A percentile compares a stretch with the other conserved stretches of the same genome.
Conservation (phyloP, 2,113 vertebrate genomes). For the Mus pahari region DNA sequence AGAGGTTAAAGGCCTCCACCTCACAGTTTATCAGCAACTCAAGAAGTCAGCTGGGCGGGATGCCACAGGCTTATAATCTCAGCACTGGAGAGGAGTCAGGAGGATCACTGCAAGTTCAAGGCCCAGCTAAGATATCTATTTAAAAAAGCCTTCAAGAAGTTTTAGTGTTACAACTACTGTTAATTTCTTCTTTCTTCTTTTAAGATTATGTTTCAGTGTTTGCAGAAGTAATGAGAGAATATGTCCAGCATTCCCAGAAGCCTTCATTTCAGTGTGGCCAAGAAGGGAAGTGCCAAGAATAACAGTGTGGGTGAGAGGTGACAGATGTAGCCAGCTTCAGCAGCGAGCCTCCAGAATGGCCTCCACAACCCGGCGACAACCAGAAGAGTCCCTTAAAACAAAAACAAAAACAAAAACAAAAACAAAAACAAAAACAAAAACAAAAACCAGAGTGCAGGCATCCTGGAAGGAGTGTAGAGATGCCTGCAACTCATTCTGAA, state of each 20-base stretch:
- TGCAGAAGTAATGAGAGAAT: background rate
- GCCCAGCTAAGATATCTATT: background rate
- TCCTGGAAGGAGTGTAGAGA: background rate
- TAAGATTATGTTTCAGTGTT: constrained; percentile 5
- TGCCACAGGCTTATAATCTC: background rate
- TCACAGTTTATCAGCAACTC: background rate
- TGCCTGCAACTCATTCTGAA: background rate
- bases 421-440: no score
- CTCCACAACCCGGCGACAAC: background rate
- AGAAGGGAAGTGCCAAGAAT: constrained; percentile 4
- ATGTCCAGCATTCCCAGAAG: background rate
- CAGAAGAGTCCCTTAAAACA: background rate
- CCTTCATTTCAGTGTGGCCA: background rate
- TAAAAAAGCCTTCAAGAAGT: background rate
- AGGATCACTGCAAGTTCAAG: background rate
- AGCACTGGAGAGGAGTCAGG: background rate
- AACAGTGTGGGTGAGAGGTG: background rate
- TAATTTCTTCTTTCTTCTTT: background rate
- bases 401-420: no score
- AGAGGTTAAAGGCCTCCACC: background rate
- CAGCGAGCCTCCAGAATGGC: background rate
- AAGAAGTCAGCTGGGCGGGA: background rate
- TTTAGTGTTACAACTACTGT: background rate
- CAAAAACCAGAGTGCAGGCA: background rate
- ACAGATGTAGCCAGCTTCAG: background rate